Conservation (phyloP, 2,888 invertebrate species). For the Byasa hedistus region DNA sequence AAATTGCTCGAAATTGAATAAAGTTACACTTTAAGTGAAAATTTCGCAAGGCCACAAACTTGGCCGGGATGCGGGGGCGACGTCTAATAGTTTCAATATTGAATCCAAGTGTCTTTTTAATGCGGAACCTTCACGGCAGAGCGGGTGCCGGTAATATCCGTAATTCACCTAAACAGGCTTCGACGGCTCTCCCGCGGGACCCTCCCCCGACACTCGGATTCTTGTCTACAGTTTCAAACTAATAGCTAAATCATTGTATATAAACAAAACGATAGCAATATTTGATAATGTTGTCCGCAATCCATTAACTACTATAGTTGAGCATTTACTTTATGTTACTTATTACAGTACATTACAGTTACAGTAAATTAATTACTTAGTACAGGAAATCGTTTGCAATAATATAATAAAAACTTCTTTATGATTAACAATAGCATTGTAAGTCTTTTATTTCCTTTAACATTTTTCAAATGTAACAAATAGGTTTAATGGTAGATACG, state of each 20-base stretch:
- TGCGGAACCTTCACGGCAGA: slow-evolving; percentile 21
- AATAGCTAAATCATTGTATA: background rate
- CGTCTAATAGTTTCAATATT: slow-evolving; percentile 23
- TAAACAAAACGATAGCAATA: background rate
- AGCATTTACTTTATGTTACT: too few relatives aligned
- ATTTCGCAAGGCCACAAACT: slow-evolving; percentile 7
- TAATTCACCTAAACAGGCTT: slow-evolving; percentile 17
- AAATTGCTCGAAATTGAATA: too few relatives aligned
- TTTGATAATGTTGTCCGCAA: background rate
- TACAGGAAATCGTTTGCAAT: too few relatives aligned
- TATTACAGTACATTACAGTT: too few relatives aligned
- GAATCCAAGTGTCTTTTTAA: slow-evolving; percentile 22
- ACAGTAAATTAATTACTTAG: too few relatives aligned
- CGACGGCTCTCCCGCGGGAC: slow-evolving; percentile 22
- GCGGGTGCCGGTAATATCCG: slow-evolving; percentile 8
- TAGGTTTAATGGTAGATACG: too few relatives aligned
- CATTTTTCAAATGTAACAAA: too few relatives aligned
- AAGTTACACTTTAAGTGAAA: background rate
- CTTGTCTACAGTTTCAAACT: background rate
- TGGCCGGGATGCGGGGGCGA: background rate
- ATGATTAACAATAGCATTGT: too few relatives aligned
- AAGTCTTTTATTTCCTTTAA: too few relatives aligned
- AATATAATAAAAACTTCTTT: too few relatives aligned
- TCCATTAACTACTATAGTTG: too few relatives aligned
- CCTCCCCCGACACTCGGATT: background rate